Evolutionary conservation across 2,797 vertebrate genomes (phyloP).

Genomic region (Steatocranus sp.): DNA sequence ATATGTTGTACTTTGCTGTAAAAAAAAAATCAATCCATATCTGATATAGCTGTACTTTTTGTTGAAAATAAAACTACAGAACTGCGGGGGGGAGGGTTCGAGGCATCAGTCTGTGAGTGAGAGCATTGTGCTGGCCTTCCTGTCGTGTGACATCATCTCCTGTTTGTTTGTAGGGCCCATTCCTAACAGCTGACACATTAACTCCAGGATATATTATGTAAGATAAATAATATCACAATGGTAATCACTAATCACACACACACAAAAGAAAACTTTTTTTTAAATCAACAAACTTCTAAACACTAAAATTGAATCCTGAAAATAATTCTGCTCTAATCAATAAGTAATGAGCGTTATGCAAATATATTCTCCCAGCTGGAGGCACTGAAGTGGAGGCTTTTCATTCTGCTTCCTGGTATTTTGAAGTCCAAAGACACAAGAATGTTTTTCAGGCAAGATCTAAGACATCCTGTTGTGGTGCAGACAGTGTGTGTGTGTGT

Average conservation of each 20-base stretch:
- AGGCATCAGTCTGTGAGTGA: conserved; percentile 27
- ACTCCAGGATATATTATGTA: background rate
- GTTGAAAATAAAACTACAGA: conserved; percentile 77
- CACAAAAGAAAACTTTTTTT: background rate
- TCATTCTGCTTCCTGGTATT: conserved; percentile 24
- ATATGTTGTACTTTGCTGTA: conserved; percentile 78
- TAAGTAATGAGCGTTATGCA: conserved; percentile 51
- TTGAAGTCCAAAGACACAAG: conserved; percentile 44
- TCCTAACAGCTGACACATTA: conserved; percentile 34
- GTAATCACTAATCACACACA: background rate
- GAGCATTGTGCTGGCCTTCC: conserved; percentile 56
- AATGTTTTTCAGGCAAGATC: conserved; percentile 34
- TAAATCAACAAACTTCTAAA: background rate
- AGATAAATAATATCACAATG: background rate
- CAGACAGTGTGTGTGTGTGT: background rate
- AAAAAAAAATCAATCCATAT: conserved; percentile 68
- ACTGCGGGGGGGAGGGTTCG: conserved; percentile 24
- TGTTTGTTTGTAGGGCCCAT: conserved; percentile 41
- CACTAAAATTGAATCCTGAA: background rate
- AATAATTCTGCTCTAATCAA: conserved; percentile 33
- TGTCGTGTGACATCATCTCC: conserved; percentile 55
- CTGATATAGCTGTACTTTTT: conserved; percentile 78
- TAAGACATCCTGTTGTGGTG: conserved; percentile 28
- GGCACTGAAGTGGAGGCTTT: conserved; percentile 3
- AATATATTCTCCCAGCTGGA: conserved; percentile 31